phyloP scores from a whole-genome alignment of 2,797 vertebrate genomes.

The Myotis planiceps region DNA sequence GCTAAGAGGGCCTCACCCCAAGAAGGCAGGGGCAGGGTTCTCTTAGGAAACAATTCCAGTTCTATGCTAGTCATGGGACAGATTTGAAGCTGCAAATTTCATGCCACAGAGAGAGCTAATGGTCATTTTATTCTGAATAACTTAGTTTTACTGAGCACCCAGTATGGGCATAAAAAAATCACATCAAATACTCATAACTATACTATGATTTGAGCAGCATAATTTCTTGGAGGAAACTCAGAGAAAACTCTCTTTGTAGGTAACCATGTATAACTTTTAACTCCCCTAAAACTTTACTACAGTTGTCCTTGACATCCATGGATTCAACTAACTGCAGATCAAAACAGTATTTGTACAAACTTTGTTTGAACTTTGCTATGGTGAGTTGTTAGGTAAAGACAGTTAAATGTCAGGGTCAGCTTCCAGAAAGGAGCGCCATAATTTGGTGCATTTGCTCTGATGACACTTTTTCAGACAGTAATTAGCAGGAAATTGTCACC shows the following conservation, averaged over 20 bases:
- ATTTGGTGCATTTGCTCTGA: neutral
- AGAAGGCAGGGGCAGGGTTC: neutral
- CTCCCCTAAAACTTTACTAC: too few species aligned
- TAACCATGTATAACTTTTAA: neutral
- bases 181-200: neutral
- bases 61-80: neutral
- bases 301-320: too few species aligned
- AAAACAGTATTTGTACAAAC: neutral
- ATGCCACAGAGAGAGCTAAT: neutral
- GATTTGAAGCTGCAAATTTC: neutral
- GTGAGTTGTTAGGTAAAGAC: neutral
- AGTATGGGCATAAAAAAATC: neutral
- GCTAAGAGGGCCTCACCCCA: too few species aligned
- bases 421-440: neutral
- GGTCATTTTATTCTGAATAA: neutral
- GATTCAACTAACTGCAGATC: too few species aligned
- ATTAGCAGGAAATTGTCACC: neutral
- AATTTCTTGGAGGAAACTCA: neutral
- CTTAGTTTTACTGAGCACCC: neutral
- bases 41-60: neutral
- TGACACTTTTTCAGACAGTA: neutral
- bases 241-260: neutral
- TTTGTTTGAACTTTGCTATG: neutral
- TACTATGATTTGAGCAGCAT: neutral
- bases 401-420: neutral